A percentile compares a stretch with the other conserved stretches of the same genome.
Conservation (phyloP, 2,797 vertebrate genomes). For the Aplochiton taeniatus region DNA sequence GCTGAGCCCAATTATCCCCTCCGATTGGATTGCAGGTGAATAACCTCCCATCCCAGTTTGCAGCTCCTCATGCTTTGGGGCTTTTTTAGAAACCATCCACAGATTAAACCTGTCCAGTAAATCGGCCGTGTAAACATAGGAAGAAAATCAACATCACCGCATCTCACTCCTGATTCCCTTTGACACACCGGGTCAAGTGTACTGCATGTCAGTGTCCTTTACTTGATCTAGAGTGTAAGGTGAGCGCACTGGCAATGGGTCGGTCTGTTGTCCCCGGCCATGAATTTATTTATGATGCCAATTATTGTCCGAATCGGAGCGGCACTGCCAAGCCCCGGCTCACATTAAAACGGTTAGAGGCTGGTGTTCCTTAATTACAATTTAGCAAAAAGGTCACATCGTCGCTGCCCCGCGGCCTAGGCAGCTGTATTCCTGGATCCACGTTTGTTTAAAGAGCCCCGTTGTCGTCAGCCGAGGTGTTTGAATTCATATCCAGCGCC, state of each 20-base stretch:
- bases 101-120: constrained; percentile 47
- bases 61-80: constrained; percentile 48
- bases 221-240: constrained; percentile 30
- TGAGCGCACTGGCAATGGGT: constrained; percentile 42
- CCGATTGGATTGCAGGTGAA: constrained; percentile 64
- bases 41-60: constrained; percentile 70
- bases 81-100: constrained; percentile 55
- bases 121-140: constrained; percentile 43
- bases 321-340: constrained; percentile 19
- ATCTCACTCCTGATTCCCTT: constrained; percentile 26
- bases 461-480: constrained; percentile 12
- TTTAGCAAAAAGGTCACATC: constrained; percentile 48
- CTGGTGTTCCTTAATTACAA: constrained; percentile 40
- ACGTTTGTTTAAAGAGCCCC: constrained; percentile 32
- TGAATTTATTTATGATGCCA: constrained; percentile 47
- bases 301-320: constrained; percentile 34
- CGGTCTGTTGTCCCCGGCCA: constrained; percentile 26
- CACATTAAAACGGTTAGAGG: constrained; percentile 39
- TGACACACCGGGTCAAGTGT: constrained; percentile 28
- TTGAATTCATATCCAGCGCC: constrained; percentile 12
- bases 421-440: constrained; percentile 22
- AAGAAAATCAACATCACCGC: constrained; percentile 28
- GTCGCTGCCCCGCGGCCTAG: constrained; percentile 15
- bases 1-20: constrained; percentile 70
- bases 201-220: constrained; percentile 17